Evolutionary conservation across 2,113 vertebrate genomes (phyloP).

Genomic region (Saccopteryx leptura): DNA sequence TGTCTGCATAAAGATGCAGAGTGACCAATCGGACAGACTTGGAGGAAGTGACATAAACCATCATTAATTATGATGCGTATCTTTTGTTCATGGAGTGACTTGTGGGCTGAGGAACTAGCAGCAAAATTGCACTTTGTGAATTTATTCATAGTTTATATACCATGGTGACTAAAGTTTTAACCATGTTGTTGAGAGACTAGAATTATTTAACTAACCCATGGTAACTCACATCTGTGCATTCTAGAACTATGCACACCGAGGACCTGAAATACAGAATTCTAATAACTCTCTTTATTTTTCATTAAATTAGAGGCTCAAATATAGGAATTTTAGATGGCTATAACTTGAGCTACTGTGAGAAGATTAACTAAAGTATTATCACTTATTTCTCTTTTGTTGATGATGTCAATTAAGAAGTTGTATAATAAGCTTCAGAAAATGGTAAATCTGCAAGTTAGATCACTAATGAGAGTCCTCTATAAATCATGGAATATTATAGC

Average conservation of each 20-base stretch:
- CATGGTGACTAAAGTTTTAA: neutral
- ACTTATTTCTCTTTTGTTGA: neutral
- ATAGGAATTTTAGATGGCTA: neutral
- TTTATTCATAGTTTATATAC: neutral
- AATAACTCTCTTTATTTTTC: neutral
- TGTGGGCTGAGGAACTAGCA: neutral
- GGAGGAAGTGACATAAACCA: neutral
- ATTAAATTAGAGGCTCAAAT: neutral
- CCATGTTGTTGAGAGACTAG: neutral
- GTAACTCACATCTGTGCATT: neutral
- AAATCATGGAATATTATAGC: neutral
- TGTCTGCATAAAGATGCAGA: neutral
- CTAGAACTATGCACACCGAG: neutral
- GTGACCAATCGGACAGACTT: neutral
- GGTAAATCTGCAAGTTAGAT: neutral
- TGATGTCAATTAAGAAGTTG: neutral
- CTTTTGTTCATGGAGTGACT: neutral
- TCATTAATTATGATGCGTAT: neutral
- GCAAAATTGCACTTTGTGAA: neutral
- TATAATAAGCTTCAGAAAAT: constrained; percentile 9
- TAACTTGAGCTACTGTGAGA: neutral
- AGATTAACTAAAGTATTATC: neutral
- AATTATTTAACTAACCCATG: neutral
- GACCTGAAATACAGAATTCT: neutral
- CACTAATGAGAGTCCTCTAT: neutral